Evolutionary conservation across 1,140 invertebrate genomes (phyloP), one percentile per base, ranked within the genome.

Genomic region (Drosophila pseudoobscura): DNA sequence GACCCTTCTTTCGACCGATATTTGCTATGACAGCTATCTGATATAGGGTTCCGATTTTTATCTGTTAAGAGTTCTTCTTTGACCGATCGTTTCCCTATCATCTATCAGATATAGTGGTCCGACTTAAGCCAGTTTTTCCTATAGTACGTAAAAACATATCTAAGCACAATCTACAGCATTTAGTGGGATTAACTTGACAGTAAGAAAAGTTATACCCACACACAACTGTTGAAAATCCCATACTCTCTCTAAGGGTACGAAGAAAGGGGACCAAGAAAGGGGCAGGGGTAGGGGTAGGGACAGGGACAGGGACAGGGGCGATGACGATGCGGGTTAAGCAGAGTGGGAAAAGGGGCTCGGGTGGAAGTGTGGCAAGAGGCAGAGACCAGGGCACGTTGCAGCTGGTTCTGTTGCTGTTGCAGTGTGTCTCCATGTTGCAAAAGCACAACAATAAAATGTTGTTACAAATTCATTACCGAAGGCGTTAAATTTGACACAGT

Each of bases 401-500:
- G 31, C 31, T 31, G 35, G 35, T 39, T 53, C 9, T 51, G 53
- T 51, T 74, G 72, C 59, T 73, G 71, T 41, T 75, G 44, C 54
- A 59, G 52, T 53, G 51, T 56, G 51, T 56, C 47, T 64, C 45
- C 66, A 46, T 46, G 51, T 59, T 57, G 71, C 61, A 84, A 83
- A 83, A 83, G 80, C 80, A 77, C 80, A 88, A 87, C 83, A 88
- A 88, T 88, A 88, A 88, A 87, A 87, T 82, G 83, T 85, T 87
- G 78, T 88, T 88, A 88, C 83, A 88, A 88, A 88, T 88, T 88
- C 83, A 88, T 88, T 88, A 88, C 83, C 84, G 83, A 88, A 88
- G 83, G 83, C 84, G 83, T 88, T 89, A 83, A 88, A 89, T 88
- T 83, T 88, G 83, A 88, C 83, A 88, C 83, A 88, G 75, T 88